Base-by-base conservation (phyloP, 1,140 invertebrate species). In the Pogonomyrmex barbatus region DNA sequence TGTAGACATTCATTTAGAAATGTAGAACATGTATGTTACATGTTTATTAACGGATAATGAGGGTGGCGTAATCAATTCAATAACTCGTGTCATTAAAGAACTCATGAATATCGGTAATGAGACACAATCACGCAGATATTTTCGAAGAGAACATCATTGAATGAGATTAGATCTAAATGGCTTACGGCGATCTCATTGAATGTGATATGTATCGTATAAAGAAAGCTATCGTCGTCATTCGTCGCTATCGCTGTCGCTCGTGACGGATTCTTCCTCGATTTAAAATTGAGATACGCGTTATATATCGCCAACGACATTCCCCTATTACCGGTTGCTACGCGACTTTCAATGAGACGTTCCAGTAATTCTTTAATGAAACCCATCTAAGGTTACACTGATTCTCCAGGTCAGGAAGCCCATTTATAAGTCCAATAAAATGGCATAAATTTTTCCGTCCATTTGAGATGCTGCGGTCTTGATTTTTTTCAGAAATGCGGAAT, bases 41-140 rank as follows among this genome's bases (percentile, higher is more conserved):
- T 50, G 42, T 79, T 67, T 67, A 79, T 68, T 54, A 67, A 33
- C 45, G 17, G 33, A 42, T 79, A 79, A 79, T 67, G 67, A 47
- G n/a, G 54, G 67, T 45, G 42, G 52, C 79, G 54, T 54, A 45
- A 82, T 73, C 24, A 45, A 71, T 24, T 24, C 24, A 24, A 24
- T 24, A 24, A 24, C 24, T 14, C 39, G 17, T 33, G 58, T 62
- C 42, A 6, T 50, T 30, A 39, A 70, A 10, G 30, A 47, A 60
- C 60, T 71, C 24, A 71, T 71, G 65, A 73, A 82, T 73, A 82
- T 36, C 42, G 54, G 36, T 36, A 50, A 33, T 3, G 30, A 5
- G 42, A 24, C 45, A 12, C 17, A 5, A 56, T 56, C 50, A 30
- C 9, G 9, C 78, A 24, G 39, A 73, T 47, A 58, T 14, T 62